These are phyloP conservation scores for Nemoura dubitans DNA, from an alignment of 2,888 invertebrate species.

Conservation along the genomic window DNA sequence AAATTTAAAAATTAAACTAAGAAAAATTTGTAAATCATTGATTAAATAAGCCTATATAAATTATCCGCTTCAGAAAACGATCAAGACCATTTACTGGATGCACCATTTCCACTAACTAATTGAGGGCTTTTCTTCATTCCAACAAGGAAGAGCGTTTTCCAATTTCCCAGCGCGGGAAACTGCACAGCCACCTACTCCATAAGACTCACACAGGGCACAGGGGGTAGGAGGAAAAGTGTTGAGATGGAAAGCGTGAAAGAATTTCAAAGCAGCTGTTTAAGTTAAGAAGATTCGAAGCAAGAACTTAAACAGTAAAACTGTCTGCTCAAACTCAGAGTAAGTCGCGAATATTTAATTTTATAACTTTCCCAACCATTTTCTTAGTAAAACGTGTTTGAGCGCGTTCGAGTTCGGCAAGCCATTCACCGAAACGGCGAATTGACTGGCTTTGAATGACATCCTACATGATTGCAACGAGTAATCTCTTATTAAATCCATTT, in stretches of 20 bases:
- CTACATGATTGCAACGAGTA: not conserved
- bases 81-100: not conserved
- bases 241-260: not conserved
- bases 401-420: not conserved
- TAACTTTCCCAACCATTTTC: not conserved
- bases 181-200: not conserved
- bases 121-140: not conserved
- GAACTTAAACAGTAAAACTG: conserved; percentile 12
- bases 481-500: not conserved
- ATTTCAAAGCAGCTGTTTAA: conserved; percentile 12
- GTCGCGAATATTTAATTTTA: not conserved
- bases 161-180: not conserved
- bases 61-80: not conserved
- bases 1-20: too few relatives aligned
- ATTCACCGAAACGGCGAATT: not conserved
- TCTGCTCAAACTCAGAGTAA: not conserved
- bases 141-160: not conserved
- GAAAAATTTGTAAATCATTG: not conserved
- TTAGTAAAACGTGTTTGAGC: not conserved
- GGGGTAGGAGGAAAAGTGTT: not conserved
- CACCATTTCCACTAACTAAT: not conserved
- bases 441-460: not conserved
- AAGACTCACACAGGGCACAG: not conserved
- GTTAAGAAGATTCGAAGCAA: conserved; percentile 12
- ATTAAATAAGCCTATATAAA: not conserved